These are phyloP conservation scores for Hydrotaea cyrtoneurina DNA, from an alignment of 2,888 invertebrate genomes.

Conservation along the genomic window DNA sequence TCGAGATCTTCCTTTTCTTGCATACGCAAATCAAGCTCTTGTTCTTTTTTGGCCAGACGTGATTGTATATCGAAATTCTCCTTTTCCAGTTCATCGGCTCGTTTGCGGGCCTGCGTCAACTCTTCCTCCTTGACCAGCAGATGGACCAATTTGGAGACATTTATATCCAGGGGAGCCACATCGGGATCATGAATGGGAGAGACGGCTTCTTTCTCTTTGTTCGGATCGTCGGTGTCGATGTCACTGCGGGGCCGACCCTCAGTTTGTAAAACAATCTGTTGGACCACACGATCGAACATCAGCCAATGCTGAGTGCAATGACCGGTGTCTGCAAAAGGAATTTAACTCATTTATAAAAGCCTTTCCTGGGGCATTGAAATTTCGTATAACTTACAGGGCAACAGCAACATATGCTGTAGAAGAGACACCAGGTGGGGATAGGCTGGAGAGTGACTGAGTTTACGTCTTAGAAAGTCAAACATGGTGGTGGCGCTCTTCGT, in stretches of 20 bases:
- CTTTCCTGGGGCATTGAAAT: not conserved
- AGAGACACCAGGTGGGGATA: constrained; percentile 96
- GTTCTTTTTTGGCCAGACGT: constrained; percentile 94
- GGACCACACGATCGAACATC: constrained; percentile 95
- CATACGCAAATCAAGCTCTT: constrained; percentile 92
- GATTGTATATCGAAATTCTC: constrained; percentile 94
- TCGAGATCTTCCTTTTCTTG: constrained; percentile 97
- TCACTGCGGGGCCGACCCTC: constrained; percentile 81
- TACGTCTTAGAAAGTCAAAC: constrained; percentile 94
- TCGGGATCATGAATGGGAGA: constrained; percentile 87
- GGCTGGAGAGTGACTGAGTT: constrained; percentile 94
- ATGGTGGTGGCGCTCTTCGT: constrained; percentile 95
- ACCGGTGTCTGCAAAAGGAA: constrained; percentile 86
- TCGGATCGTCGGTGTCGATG: constrained; percentile 77
- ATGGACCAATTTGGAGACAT: constrained; percentile 94
- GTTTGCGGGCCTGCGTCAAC: constrained; percentile 90
- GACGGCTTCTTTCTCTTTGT: constrained; percentile 77
- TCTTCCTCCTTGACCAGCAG: constrained; percentile 96
- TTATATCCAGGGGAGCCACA: constrained; percentile 91
- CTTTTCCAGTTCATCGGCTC: constrained; percentile 93
- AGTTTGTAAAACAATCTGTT: constrained; percentile 94
- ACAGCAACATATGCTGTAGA: constrained; percentile 91
- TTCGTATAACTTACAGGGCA: constrained; percentile 85
- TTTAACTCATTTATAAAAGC: not conserved
- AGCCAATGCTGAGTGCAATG: constrained; percentile 96